These are phyloP conservation scores for Neomonachus schauinslandi DNA, from an alignment of 2,113 vertebrate genomes.

Conservation along the genomic window DNA sequence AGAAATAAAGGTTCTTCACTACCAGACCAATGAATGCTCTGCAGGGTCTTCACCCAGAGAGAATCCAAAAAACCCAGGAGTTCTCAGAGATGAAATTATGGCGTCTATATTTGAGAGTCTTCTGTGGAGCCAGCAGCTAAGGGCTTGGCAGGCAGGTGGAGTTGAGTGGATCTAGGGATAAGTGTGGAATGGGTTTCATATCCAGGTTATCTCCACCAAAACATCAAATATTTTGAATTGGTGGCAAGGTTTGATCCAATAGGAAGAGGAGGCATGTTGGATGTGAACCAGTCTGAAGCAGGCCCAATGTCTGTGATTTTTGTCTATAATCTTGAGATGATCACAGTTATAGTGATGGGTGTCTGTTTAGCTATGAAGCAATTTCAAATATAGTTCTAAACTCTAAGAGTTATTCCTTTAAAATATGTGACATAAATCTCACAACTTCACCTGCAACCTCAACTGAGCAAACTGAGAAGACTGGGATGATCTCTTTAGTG, in stretches of 20 bases:
- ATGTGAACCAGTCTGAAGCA: neutral
- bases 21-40: neutral
- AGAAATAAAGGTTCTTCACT: neutral
- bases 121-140: neutral
- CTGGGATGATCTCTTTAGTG: neutral
- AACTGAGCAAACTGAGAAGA: neutral
- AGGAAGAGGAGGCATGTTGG: neutral
- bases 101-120: neutral
- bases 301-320: no score
- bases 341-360: rapidly evolving
- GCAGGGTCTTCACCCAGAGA: neutral
- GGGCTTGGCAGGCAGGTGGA: no score
- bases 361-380: neutral
- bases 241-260: neutral
- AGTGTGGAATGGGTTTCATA: neutral
- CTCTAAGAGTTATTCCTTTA: neutral
- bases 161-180: no score
- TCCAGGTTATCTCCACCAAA: neutral
- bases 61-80: neutral
- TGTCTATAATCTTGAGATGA: neutral
- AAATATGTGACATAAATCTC: neutral
- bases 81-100: neutral
- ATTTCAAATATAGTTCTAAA: neutral
- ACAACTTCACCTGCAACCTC: neutral
- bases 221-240: neutral